These are phyloP conservation scores for Platyscapa corneri DNA, from an alignment of 1,140 invertebrate genomes.

Conservation along the genomic window DNA sequence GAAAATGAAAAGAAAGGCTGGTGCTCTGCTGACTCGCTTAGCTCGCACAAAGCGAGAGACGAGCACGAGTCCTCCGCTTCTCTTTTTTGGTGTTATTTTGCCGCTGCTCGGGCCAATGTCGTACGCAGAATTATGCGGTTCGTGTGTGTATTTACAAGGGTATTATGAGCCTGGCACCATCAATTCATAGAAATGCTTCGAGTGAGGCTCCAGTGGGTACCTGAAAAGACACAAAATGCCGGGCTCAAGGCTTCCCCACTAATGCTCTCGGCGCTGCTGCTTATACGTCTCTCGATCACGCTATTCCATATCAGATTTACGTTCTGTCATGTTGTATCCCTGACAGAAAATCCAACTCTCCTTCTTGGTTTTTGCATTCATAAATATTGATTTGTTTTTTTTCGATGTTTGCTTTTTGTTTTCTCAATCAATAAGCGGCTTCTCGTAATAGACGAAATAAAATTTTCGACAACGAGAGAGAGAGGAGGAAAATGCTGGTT, in stretches of 20 bases:
- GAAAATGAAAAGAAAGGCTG: conserved; percentile 20
- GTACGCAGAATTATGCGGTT: conserved; percentile 27
- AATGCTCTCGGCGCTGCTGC: too few relatives aligned
- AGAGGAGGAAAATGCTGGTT: too few relatives aligned
- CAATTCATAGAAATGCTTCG: conserved; percentile 31
- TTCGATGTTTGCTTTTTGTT: neutral
- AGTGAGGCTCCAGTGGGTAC: neutral
- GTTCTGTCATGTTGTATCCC: neutral
- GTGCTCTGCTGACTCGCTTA: neutral
- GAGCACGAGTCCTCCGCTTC: neutral
- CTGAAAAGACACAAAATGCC: neutral
- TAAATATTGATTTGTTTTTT: conserved; percentile 13
- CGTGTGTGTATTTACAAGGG: conserved; percentile 35
- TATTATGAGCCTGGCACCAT: conserved; percentile 15
- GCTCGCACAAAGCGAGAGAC: conserved; percentile 19
- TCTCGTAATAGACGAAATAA: too few relatives aligned
- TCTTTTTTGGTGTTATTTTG: conserved; percentile 5
- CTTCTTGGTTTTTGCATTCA: neutral
- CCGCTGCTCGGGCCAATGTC: neutral
- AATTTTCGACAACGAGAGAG: too few relatives aligned
- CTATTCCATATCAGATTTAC: conserved; percentile 35
- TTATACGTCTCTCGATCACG: neutral
- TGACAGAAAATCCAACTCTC: neutral
- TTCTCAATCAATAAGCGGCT: too few relatives aligned
- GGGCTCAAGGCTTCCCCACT: neutral